Conservation (phyloP, 2,113 vertebrate genomes). For the Gorsachius goisagi region DNA sequence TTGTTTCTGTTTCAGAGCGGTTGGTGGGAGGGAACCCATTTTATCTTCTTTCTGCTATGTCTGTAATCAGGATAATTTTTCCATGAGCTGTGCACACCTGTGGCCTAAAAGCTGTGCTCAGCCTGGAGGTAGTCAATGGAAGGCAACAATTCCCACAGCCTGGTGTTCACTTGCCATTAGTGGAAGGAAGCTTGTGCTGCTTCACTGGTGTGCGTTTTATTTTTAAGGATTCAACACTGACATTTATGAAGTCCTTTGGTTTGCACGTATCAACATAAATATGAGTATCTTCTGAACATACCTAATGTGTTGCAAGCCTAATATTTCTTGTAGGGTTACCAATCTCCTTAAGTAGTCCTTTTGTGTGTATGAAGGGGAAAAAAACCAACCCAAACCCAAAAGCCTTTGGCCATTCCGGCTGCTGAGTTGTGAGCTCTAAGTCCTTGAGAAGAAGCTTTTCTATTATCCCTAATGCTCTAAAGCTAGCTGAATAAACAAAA, state of each 20-base stretch:
- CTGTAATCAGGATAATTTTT: neutral
- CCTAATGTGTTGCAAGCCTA: neutral
- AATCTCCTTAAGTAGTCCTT: neutral
- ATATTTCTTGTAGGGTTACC: neutral
- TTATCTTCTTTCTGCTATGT: neutral
- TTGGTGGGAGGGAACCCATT: neutral
- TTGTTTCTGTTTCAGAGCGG: neutral
- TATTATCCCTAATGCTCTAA: slow-evolving; percentile 16
- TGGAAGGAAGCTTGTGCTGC: neutral
- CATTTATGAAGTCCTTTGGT: neutral
- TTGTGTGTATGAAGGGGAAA: neutral
- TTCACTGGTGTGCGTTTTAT: neutral
- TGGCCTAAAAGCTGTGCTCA: neutral
- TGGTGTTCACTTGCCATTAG: rapidly evolving
- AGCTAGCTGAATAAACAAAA: slow-evolving; percentile 53
- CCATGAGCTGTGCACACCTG: neutral
- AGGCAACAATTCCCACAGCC: rapidly evolving
- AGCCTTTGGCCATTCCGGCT: slow-evolving; percentile 18
- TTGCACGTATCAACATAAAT: neutral
- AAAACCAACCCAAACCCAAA: neutral
- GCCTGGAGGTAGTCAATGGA: neutral
- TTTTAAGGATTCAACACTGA: neutral
- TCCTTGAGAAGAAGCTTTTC: slow-evolving; percentile 32
- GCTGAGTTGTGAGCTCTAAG: neutral
- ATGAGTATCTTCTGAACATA: neutral